Conservation (phyloP, 2,113 vertebrate genomes). For the Microtus pennsylvanicus region DNA sequence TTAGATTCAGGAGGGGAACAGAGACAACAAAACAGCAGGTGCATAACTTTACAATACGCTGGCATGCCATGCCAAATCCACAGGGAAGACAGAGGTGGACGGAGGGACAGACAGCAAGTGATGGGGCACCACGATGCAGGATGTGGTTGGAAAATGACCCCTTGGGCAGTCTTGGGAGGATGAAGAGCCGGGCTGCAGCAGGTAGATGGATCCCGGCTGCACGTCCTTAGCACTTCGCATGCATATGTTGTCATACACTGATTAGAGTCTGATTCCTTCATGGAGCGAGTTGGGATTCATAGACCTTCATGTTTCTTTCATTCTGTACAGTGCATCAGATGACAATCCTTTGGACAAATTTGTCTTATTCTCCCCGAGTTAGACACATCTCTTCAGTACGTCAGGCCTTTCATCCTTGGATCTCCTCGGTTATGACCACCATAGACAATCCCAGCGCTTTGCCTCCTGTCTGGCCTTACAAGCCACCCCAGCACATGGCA, state of each 20-base stretch:
- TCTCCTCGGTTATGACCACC: not conserved
- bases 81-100: not conserved
- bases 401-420: fast-evolving
- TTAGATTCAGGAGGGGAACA: not conserved
- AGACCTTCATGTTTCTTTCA: not conserved
- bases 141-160: not conserved
- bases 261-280: not conserved
- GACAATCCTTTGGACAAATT: not conserved
- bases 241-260: too few relatives aligned
- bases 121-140: not conserved
- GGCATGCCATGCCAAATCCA: fast-evolving
- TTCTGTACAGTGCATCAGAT: not conserved
- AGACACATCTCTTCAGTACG: fast-evolving
- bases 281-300: fast-evolving
- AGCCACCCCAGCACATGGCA: not conserved
- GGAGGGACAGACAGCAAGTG: too few relatives aligned
- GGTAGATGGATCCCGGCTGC: fast-evolving
- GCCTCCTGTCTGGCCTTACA: too few relatives aligned
- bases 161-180: not conserved
- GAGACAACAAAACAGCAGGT: not conserved
- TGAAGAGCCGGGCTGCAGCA: not conserved
- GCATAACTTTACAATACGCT: fast-evolving
- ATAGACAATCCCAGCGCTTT: fast-evolving
- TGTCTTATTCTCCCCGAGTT: fast-evolving
- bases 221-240: not conserved